These are phyloP conservation scores for Lepus americanus DNA, from an alignment of 2,113 vertebrate species.

Conservation along the genomic window DNA sequence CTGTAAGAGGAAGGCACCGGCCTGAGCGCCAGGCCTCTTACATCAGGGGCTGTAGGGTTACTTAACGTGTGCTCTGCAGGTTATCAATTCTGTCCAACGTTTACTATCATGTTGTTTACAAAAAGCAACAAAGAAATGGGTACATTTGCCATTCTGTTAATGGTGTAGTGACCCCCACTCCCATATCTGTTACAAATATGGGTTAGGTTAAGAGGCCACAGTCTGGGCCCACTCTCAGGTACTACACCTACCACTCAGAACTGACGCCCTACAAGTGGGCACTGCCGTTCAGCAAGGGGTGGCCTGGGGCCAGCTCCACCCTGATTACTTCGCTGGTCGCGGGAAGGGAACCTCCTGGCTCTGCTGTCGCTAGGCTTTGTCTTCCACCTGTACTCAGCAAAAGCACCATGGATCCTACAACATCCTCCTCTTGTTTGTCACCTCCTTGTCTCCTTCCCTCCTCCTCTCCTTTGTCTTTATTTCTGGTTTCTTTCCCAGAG, in stretches of 20 bases:
- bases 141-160: background rate
- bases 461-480: background rate
- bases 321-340: background rate
- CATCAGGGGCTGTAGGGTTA: background rate
- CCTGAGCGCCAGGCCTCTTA: background rate
- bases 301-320: too few relatives aligned
- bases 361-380: background rate
- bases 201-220: background rate
- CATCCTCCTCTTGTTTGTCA: background rate
- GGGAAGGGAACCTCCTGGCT: background rate
- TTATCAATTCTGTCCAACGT: background rate
- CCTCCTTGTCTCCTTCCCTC: background rate
- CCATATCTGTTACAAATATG: background rate
- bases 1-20: background rate
- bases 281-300: background rate
- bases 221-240: background rate
- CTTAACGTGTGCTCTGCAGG: background rate
- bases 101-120: background rate
- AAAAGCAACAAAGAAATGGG: background rate
- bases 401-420: background rate
- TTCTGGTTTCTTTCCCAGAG: background rate
- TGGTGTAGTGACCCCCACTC: too few relatives aligned
- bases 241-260: background rate
- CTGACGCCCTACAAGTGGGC: background rate
- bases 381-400: too few relatives aligned